These are phyloP conservation scores for Silvanus unidentatus DNA, from an alignment of 2,888 invertebrate genomes.

Conservation along the genomic window DNA sequence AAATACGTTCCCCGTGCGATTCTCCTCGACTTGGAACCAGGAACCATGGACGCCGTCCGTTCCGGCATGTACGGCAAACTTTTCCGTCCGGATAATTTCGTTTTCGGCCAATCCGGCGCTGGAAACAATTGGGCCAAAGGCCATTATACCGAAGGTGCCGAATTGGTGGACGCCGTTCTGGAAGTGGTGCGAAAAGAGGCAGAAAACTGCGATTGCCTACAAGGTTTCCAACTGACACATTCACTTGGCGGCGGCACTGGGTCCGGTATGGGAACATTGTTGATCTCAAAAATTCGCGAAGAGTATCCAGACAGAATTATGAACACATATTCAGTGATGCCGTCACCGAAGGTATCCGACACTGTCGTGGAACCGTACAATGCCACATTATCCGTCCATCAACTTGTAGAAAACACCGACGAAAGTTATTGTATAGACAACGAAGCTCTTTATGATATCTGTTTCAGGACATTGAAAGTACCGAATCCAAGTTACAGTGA, in stretches of 20 bases:
- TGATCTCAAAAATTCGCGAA: constrained; percentile 84
- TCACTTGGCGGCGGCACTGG: constrained; percentile 76
- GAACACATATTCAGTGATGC: constrained; percentile 79
- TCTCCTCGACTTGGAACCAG: constrained; percentile 70
- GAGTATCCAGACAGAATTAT: constrained; percentile 87
- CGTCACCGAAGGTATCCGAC: constrained; percentile 71
- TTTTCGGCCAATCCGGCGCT: constrained; percentile 64
- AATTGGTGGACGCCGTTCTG: constrained; percentile 75
- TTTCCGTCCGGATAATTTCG: constrained; percentile 86
- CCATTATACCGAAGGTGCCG: constrained; percentile 90
- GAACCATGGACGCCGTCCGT: constrained; percentile 85
- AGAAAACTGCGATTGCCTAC: constrained; percentile 88
- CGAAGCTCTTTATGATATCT: constrained; percentile 75
- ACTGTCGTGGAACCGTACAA: constrained; percentile 82
- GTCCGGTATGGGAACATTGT: constrained; percentile 74
- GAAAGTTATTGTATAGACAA: constrained; percentile 85
- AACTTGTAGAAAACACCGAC: constrained; percentile 83
- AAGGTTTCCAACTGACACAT: constrained; percentile 83
- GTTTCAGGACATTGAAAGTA: constrained; percentile 82
- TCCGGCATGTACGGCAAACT: constrained; percentile 81
- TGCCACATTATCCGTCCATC: constrained; percentile 80
- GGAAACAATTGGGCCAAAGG: constrained; percentile 88
- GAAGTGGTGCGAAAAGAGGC: constrained; percentile 82
- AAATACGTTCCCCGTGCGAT: constrained; percentile 76
- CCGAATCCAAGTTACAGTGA: constrained; percentile 85